A percentile compares a stretch with the other conserved stretches of the same genome.
Evolutionary conservation across 2,888 invertebrate species (phyloP).

Genomic region (Nephrotoma appendiculata): DNA sequence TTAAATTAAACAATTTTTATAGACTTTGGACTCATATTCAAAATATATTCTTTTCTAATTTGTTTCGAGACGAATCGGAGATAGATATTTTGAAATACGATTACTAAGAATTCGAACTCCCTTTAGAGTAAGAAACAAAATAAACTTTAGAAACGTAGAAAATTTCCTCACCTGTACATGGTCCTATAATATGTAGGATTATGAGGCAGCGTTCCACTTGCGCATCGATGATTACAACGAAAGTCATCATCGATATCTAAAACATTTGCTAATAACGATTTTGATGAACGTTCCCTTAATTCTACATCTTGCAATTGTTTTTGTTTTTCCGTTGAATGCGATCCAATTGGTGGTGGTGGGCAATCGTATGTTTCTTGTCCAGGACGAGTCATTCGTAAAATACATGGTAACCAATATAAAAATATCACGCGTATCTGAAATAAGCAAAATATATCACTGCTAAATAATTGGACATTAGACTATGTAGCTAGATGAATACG

Average conservation of each 20-base stretch:
- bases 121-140: not conserved
- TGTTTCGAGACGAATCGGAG: no score
- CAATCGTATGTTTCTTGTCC: conserved; percentile 40
- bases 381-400: conserved; percentile 81
- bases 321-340: conserved; percentile 47
- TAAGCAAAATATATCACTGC: conserved; percentile 8
- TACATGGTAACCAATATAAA: conserved; percentile 94
- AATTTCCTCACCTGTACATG: conserved; percentile 40
- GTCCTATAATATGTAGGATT: conserved; percentile 51
- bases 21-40: no score
- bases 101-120: not conserved
- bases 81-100: not conserved
- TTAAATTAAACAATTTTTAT: no score
- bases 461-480: not conserved
- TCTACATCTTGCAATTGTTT: conserved; percentile 63
- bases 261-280: conserved; percentile 90
- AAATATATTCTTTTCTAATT: no score
- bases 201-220: conserved; percentile 37
- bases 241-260: conserved; percentile 95
- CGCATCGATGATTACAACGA: conserved; percentile 55
- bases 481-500: no score
- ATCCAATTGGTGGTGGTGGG: conserved; percentile 36
- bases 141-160: no score
- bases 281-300: conserved; percentile 79
- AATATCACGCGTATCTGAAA: conserved; percentile 76